Conservation (phyloP, 2,888 invertebrate genomes). For the Platycheirus albimanus region DNA sequence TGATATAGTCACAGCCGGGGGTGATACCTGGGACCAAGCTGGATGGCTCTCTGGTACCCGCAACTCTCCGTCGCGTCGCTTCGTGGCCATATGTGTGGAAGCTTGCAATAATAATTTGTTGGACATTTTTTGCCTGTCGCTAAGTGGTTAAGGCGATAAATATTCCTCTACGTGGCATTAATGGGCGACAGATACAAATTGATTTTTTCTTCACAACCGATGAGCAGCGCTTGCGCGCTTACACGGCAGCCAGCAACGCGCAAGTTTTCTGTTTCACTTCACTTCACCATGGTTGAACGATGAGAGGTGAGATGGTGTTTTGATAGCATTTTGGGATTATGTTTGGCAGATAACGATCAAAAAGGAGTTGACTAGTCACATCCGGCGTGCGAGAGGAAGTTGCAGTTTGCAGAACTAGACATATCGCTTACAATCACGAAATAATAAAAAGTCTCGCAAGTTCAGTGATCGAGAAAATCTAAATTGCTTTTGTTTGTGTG, state of each 20-base stretch:
- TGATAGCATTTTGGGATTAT: conserved; percentile 51
- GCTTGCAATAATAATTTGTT: conserved; percentile 69
- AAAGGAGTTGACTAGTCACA: conserved; percentile 36
- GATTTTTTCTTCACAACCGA: conserved; percentile 49
- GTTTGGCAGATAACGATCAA: conserved; percentile 17
- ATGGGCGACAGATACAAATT: conserved; percentile 68
- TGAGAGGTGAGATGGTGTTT: conserved; percentile 51
- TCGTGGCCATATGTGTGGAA: conserved; percentile 53
- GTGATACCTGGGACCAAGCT: background rate
- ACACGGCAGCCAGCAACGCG: background rate
- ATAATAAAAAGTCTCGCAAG: too few relatives aligned
- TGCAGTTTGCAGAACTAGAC: conserved; percentile 11
- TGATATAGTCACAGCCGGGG: conserved; percentile 37
- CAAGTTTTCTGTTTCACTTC: conserved; percentile 9
- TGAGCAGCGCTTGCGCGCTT: background rate
- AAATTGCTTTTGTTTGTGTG: too few relatives aligned
- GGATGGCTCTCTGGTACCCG: conserved; percentile 6
- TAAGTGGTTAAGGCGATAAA: conserved; percentile 73
- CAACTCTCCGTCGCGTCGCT: too few relatives aligned
- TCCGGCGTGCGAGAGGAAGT: conserved; percentile 13
- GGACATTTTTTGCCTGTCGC: conserved; percentile 63
- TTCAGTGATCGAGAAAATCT: too few relatives aligned
- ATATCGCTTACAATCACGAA: conserved; percentile 9
- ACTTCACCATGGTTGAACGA: conserved; percentile 38
- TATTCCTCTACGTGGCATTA: conserved; percentile 61